Conservation (phyloP, 2,888 invertebrate genomes). For the Hemicrepidius hirtus region DNA sequence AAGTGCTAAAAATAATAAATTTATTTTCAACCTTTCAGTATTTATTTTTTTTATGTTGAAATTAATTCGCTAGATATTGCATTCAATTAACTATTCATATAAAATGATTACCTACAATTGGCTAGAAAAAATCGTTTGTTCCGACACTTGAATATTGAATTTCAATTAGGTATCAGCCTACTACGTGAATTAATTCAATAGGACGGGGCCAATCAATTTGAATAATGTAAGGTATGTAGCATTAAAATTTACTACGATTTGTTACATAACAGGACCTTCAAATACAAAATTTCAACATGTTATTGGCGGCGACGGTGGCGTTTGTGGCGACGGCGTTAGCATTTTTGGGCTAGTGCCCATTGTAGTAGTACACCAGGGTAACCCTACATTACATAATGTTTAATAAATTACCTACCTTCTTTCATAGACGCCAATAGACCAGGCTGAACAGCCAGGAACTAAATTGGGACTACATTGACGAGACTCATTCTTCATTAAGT, state of each 20-base stretch:
- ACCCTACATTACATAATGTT: conserved; percentile 6
- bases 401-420: conserved; percentile 31
- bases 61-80: too few species aligned
- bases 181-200: not conserved
- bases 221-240: not conserved
- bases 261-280: conserved; percentile 14
- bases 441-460: not conserved
- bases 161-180: too few species aligned
- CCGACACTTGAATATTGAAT: too few species aligned
- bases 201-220: not conserved
- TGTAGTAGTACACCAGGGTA: conserved; percentile 5
- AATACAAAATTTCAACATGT: not conserved
- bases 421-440: conserved; percentile 1
- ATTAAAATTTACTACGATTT: not conserved
- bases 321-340: conserved; percentile 18
- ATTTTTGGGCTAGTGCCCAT: conserved; percentile 34
- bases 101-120: too few species aligned
- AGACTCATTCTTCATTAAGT: too few species aligned
- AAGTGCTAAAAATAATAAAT: too few species aligned
- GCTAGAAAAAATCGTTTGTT: too few species aligned
- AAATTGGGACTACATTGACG: too few species aligned
- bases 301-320: conserved; percentile 28
- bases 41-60: too few species aligned
- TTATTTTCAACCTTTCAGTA: too few species aligned
- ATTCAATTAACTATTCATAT: too few species aligned